phyloP scores from a whole-genome alignment of 1,140 invertebrate genomes.

The Cyrtorhinus lividipennis region DNA sequence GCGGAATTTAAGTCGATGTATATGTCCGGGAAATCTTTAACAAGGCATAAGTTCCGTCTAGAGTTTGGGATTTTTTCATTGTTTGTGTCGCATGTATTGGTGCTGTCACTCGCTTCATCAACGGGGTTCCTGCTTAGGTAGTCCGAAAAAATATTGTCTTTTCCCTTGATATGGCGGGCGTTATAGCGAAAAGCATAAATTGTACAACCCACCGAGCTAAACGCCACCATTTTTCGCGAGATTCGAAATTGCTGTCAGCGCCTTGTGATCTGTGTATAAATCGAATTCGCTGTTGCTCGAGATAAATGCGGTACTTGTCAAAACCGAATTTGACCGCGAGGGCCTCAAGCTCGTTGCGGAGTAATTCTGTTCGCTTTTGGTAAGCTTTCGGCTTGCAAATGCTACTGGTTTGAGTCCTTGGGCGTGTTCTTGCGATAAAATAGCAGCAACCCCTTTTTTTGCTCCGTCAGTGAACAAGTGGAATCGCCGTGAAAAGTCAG shows the following conservation, averaged over 20 bases:
- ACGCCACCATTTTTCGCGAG: not conserved
- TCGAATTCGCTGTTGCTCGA: slow-evolving; percentile 2
- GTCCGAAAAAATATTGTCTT: not conserved
- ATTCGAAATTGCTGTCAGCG: not conserved
- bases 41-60: not conserved
- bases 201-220: not conserved
- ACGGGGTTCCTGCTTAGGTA: not conserved
- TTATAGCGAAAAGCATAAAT: not conserved
- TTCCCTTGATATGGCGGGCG: not conserved
- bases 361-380: not conserved
- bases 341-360: not conserved
- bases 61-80: not conserved
- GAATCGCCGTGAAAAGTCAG: not conserved
- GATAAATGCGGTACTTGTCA: not conserved
- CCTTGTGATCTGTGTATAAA: not conserved
- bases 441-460: not conserved
- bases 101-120: not conserved
- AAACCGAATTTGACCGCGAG: not conserved
- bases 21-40: not conserved
- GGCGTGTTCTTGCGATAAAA: not conserved
- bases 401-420: not conserved
- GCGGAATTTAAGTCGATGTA: not conserved
- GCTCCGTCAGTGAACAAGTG: not conserved
- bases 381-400: not conserved
- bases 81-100: not conserved